phyloP scores from a whole-genome alignment of 2,888 invertebrate species.

The Ectemnius cavifrons region DNA sequence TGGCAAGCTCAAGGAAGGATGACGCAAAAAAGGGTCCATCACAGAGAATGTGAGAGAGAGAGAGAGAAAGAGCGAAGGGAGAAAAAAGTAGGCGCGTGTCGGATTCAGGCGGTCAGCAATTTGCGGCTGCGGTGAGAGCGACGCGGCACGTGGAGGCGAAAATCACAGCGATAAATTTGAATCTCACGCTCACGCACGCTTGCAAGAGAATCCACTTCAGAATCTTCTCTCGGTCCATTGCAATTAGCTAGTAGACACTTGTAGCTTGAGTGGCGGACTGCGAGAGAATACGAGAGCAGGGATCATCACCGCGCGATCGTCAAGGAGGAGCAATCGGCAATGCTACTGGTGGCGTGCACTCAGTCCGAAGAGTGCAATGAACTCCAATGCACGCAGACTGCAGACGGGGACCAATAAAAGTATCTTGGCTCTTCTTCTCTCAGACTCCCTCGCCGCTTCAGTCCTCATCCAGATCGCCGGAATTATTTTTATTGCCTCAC shows the following conservation, averaged over 20 bases:
- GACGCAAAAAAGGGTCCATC: constrained; percentile 6
- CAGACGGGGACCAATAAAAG: constrained; percentile 74
- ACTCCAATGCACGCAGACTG: constrained; percentile 72
- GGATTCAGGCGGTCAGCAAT: constrained; percentile 22
- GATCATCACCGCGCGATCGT: constrained; percentile 59
- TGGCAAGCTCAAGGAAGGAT: background rate
- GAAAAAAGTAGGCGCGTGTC: constrained; percentile 18
- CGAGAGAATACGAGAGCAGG: constrained; percentile 45
- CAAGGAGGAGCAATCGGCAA: constrained; percentile 56
- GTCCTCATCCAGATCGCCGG: constrained; percentile 50
- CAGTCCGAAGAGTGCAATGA: constrained; percentile 49
- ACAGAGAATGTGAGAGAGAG: constrained; percentile 25
- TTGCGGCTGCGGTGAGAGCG: constrained; percentile 24
- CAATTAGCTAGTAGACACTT: constrained; percentile 7
- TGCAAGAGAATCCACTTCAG: no score
- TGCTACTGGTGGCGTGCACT: constrained; percentile 56
- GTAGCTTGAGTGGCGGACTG: background rate
- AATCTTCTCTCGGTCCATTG: background rate
- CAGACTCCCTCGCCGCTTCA: constrained; percentile 54
- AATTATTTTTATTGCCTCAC: constrained; percentile 64
- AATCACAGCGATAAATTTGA: constrained; percentile 38
- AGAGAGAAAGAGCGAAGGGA: background rate
- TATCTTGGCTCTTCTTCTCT: constrained; percentile 61
- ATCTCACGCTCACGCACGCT: constrained; percentile 18
- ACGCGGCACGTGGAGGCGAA: constrained; percentile 33